Base-by-base conservation (phyloP, 2,113 vertebrate genomes). In the Lophura nycthemera region DNA sequence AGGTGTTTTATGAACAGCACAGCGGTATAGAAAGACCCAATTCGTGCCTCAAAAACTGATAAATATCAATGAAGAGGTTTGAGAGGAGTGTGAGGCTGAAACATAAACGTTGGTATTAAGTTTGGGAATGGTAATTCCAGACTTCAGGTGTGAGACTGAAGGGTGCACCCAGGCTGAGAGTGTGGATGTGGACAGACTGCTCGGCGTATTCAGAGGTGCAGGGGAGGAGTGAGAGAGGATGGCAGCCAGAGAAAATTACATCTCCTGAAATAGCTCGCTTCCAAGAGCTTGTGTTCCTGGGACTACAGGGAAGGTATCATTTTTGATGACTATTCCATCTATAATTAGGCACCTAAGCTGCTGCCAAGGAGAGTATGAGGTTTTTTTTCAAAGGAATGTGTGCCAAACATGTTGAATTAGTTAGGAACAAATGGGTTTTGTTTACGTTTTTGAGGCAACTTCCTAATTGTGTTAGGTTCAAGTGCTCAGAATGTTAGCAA, bases 311-410 rank as follows among this genome's bases (percentile, higher is more conserved):
- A 89, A 93, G 36, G 56, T 93, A 80, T 87, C 64, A 65, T 79
- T 96, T 96, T 72, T 85, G 69, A 80, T 93, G 89, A 86, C 56
- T 86, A 90, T 88, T 64, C 91, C 90, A 69, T 78, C 89, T 97
- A 88, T 96, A 97, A 97, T 97, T 96, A 94, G 77, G 36, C 59
- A 95, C 54, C 50, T 83, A 81, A 95, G 66, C 85, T 89, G 56
- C 71, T 95, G 81, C 93, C 83, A 94, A 73, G 57, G 66, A 90
- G 45, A 92, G 30, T 22, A 32, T 75, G 45, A 42, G 38, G 3
- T 43, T 75, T 77, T 71, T 92, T 83, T 83, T 92, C 92, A 87
- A 81, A 96, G 89, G 64, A 92, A 75, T 16, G 8, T 40, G 74
- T 90, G 93, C 93, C 45, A 84, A 83, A 93, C 32, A 25, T 52